Base-by-base conservation (phyloP, 1,140 invertebrate species). In the Zaprionus kolodkinae region DNA sequence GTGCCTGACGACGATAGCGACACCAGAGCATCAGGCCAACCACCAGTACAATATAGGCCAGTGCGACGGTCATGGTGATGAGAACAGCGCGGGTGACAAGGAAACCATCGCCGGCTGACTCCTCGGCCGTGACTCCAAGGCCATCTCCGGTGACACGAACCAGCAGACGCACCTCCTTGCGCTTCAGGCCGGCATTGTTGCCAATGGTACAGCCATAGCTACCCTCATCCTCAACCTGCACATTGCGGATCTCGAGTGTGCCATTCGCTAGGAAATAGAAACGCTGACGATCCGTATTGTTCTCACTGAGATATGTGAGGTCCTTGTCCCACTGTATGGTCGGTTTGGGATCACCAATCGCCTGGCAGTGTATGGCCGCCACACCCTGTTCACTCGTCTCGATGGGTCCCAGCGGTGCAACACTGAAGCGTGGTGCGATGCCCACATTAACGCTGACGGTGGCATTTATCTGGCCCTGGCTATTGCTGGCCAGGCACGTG, bases 261-360 rank as follows among this genome's bases (percentile, higher is more conserved):
- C 98, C 98, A 93, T 99, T 99, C 40, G 95, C 94, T 54, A 98
- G 92, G 13, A 97, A 94, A 71, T 95, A 92, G 76, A 97, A 95
- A 72, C 96, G 95, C 21, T 80, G 76, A 6, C 81, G 64, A 64
- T 92, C 89, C 74, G 92, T 92, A 54, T 91, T 92, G 50, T 93
- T 93, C n/a, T 90, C 90, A 12, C 77, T 91, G 40, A 93, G 91
- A 83, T 93, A 95, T 91, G 95, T 93, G 2, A 95, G 94, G 92
- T 98, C 97, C 81, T 97, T 96, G 92, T 98, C 97, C 98, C 98
- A 99, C 61, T 97, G 96, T 30, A 98, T 97, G 27, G 96, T 96
- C 4, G 98, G 98, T 55, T 94, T 95, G 0, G 98, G 98, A 91
- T 98, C 96, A 0, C 98, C 98, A 62, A 96, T 95, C 0, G 97